Evolutionary conservation across 2,797 vertebrate species (phyloP).

Genomic region (Catharus ustulatus): DNA sequence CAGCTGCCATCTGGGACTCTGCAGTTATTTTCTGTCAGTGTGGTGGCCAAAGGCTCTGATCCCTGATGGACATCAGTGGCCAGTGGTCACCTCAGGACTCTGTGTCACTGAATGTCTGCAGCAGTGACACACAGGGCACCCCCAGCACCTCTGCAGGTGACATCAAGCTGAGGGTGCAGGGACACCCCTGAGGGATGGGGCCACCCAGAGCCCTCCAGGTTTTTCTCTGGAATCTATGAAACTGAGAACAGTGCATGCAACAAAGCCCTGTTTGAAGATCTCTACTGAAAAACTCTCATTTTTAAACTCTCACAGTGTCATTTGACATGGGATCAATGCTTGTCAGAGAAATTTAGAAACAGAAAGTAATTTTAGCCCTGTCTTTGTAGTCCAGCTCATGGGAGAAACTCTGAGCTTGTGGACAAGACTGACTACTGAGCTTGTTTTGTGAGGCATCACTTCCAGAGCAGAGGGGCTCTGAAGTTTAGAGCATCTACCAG

Average conservation of each 20-base stretch:
- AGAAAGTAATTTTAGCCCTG: background rate
- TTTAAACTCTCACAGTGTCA: background rate
- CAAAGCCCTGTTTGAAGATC: background rate
- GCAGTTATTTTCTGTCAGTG: background rate
- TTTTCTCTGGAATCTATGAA: background rate
- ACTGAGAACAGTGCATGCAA: background rate
- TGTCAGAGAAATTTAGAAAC: background rate
- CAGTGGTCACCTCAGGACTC: background rate
- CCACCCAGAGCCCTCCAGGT: background rate
- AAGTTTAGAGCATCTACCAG: background rate
- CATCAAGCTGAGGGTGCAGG: background rate
- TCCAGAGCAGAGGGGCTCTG: background rate
- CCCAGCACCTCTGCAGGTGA: background rate
- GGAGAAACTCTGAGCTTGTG: background rate
- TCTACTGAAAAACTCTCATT: background rate
- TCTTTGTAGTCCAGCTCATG: background rate
- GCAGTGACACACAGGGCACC: background rate
- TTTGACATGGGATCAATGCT: background rate
- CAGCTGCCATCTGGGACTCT: constrained; percentile 11
- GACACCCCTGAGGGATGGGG: background rate
- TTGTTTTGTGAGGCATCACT: background rate
- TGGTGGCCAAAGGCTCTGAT: background rate
- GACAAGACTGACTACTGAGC: background rate
- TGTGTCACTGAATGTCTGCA: too few species aligned
- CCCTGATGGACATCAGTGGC: background rate